A percentile compares a stretch with the other conserved stretches of the same genome.
Conservation (phyloP, 35 echinoderm and acorn worm genomes). For the Ptychodera flava region DNA sequence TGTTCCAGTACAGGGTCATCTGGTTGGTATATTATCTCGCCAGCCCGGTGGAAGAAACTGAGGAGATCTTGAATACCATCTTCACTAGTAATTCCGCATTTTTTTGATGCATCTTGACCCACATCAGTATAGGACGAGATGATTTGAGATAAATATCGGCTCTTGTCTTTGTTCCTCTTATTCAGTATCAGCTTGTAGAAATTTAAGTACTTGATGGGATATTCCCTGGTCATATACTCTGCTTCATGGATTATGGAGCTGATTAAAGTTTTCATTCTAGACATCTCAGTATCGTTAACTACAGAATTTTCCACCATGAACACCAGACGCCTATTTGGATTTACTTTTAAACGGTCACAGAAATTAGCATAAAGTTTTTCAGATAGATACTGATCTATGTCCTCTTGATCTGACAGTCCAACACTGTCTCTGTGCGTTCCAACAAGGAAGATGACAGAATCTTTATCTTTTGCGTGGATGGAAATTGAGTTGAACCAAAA, state of each 20-base stretch:
- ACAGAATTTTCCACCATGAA: conserved; percentile 25
- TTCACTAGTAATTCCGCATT: background rate
- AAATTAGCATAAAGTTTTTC: background rate
- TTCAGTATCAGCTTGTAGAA: conserved; percentile 13
- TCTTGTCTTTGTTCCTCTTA: background rate
- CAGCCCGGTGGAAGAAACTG: conserved; percentile 13
- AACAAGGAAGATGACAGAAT: conserved; percentile 25
- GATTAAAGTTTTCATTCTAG: background rate
- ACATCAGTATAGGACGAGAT: conserved; percentile 2
- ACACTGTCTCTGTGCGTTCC: conserved; percentile 22
- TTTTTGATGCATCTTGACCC: background rate
- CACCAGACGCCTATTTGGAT: background rate
- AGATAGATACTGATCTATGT: background rate
- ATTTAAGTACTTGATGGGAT: conserved; percentile 21
- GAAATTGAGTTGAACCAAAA: conserved; percentile 27
- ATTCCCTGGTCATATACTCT: conserved; percentile 3
- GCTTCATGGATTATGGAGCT: background rate
- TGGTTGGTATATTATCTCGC: conserved; percentile 25
- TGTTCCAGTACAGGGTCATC: conserved; percentile 6
- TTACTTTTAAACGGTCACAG: conserved; percentile 2
- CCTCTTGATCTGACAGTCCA: too few relatives aligned
- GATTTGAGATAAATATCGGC: background rate
- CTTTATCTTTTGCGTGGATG: conserved; percentile 4
- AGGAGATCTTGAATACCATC: conserved; percentile 6
- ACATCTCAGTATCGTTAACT: background rate